Base-by-base conservation (phyloP, 2,888 invertebrate species). In the Apamea epomidion region DNA sequence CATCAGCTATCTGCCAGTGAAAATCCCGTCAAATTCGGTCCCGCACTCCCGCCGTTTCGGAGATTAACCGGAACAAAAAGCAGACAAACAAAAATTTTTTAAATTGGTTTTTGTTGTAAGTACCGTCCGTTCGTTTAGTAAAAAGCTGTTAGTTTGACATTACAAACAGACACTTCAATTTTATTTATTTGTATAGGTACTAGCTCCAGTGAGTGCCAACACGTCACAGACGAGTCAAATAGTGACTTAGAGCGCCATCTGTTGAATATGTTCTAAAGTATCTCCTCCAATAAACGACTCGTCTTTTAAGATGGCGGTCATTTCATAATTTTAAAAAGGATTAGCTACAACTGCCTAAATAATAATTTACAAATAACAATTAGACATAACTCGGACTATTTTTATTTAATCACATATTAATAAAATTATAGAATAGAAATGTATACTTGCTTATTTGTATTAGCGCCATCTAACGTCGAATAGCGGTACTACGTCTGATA, bases 381-480 rank as follows among this genome's bases (percentile, higher is more conserved):
- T 10, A 14, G 0, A 54, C 4, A 32, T 25, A 16, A 32, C 16
- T n/a, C 0, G 8, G 8, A 16, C 3, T 0, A n/a, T 45, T n/a
- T 25, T 25, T 18, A 32, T 3, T 29, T 2, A 21, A 70, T 29
- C 4, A 70, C 21, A 10, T 42, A 14, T 0, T 16, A 14, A n/a
- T n/a, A n/a, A n/a, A n/a, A 48, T 21, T 1, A 14, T 2, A 58
- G 1, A 6, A 37, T 18, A 6, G 2, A 42, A 81, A 37, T 14
- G 1, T 7, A 16, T 4, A 29, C 4, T 21, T 2, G 4, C 5
- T 60, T 14, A 42, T 62, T 76, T 7, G 18, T 37, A 54, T 32
- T 6, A 81, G 73, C 87, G 93, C 90, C 91, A 93, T 90, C 94
- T 93, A 87, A 60, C 78, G 91, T 72, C 82, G 86, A 92, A 87